A percentile compares a stretch with the other conserved stretches of the same genome.
Conservation (phyloP, 2,888 invertebrate species). For the Tholera decimalis region DNA sequence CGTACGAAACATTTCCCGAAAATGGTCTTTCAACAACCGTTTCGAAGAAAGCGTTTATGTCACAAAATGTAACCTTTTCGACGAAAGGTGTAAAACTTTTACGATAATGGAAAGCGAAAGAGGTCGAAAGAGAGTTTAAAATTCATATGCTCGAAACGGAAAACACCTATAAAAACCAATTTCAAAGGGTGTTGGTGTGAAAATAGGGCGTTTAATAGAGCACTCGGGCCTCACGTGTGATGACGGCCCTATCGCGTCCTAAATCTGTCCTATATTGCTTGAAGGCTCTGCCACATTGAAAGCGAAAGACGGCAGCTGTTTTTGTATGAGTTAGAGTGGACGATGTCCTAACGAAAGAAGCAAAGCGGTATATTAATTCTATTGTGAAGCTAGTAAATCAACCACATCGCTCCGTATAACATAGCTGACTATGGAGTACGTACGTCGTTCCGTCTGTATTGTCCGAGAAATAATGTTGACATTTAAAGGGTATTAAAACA, state of each 20-base stretch:
- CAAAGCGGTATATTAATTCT: slow-evolving; percentile 4
- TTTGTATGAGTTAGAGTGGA: slow-evolving; percentile 15
- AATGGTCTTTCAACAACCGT: slow-evolving; percentile 16
- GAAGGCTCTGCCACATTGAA: slow-evolving; percentile 43
- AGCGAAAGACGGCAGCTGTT: slow-evolving; percentile 17
- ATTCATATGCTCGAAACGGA: slow-evolving; percentile 67
- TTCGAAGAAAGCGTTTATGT: slow-evolving; percentile 44
- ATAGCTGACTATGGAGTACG: slow-evolving; percentile 45
- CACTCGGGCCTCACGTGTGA: slow-evolving; percentile 80
- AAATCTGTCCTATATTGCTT: slow-evolving; percentile 80
- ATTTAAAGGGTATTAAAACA: slow-evolving; percentile 46
- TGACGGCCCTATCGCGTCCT: slow-evolving; percentile 86
- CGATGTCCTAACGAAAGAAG: slow-evolving; percentile 24
- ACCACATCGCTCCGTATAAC: neutral
- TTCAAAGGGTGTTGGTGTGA: slow-evolving; percentile 85
- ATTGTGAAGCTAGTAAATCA: neutral
- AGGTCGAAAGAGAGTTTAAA: slow-evolving; percentile 64
- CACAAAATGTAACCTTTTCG: slow-evolving; percentile 49
- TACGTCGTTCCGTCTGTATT: slow-evolving; percentile 61
- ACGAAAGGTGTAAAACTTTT: slow-evolving; percentile 64
- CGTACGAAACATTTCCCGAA: slow-evolving; percentile 17
- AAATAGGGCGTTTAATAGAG: slow-evolving; percentile 83
- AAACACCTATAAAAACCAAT: slow-evolving; percentile 78
- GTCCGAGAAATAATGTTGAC: slow-evolving; percentile 40
- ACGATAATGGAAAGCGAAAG: slow-evolving; percentile 66